Percentiles rank a stretch among this genome's conserved stretches.
Evolutionary conservation across 2,797 vertebrate species (phyloP).

Genomic region (Vultur gryphus): DNA sequence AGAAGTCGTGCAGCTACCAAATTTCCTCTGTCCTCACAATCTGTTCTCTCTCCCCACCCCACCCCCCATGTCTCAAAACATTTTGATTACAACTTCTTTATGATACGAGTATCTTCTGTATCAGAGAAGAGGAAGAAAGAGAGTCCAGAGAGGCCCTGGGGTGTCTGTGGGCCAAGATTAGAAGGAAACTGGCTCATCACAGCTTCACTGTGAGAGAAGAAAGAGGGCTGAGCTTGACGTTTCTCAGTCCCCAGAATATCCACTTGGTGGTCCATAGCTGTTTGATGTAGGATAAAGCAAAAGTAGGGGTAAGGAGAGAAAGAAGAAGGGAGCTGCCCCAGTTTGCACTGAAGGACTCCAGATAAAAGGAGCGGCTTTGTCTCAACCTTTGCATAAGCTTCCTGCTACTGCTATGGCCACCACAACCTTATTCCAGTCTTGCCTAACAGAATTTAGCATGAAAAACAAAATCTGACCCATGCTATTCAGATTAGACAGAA

Average conservation of each 20-base stretch:
- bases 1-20: not conserved
- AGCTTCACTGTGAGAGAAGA: not conserved
- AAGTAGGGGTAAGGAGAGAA: not conserved
- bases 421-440: not conserved
- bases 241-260: not conserved
- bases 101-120: not conserved
- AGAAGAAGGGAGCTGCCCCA: not conserved
- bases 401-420: not conserved
- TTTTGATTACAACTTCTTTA: not conserved
- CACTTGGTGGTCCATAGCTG: not conserved
- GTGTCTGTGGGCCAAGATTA: not conserved
- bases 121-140: not conserved
- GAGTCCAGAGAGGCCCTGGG: not conserved
- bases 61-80: not conserved
- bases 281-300: not conserved
- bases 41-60: not conserved
- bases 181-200: not conserved
- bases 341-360: not conserved
- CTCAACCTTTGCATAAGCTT: not conserved
- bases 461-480: not conserved
- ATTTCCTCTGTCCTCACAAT: not conserved
- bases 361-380: not conserved
- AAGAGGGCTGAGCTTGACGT: not conserved
- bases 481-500: not conserved
- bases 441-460: not conserved